Evolutionary conservation across 2,888 invertebrate genomes (phyloP).

Genomic region (Melieria crassipennis): DNA sequence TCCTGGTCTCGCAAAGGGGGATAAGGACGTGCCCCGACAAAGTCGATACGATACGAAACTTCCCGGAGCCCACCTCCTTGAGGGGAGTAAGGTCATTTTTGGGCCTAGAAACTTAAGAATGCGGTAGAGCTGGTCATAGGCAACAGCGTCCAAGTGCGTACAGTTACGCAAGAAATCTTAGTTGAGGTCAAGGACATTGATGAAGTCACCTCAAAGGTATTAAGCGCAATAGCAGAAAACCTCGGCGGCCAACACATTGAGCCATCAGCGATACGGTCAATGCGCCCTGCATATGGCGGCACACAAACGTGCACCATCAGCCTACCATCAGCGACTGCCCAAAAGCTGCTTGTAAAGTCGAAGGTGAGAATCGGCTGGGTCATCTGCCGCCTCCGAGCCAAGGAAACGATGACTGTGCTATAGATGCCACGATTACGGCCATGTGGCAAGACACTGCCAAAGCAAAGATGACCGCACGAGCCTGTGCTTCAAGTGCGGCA

Average conservation of each 20-base stretch:
- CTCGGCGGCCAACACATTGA: not conserved
- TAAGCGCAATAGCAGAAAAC: not conserved
- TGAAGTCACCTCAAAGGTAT: not conserved
- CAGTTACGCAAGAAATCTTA: not conserved
- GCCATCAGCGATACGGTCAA: not conserved
- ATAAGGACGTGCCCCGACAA: too few species aligned
- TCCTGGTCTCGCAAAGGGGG: too few species aligned
- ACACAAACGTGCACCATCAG: not conserved
- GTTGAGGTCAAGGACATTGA: constrained; percentile 3
- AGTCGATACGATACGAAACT: too few species aligned
- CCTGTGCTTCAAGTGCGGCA: not conserved
- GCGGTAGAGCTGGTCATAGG: not conserved
- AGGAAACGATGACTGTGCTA: not conserved
- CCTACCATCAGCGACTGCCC: not conserved
- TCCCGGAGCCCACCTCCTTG: too few species aligned
- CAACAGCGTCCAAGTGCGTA: not conserved
- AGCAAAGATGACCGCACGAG: not conserved
- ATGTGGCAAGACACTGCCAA: not conserved
- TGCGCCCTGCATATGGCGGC: not conserved
- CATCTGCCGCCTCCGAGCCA: not conserved
- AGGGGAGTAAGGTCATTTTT: too few species aligned
- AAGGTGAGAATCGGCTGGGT: not conserved
- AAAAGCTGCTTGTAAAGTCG: not conserved
- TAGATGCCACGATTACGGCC: not conserved
- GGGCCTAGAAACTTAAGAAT: not conserved